Conservation (phyloP, 2,797 vertebrate species). For the Spondyliosoma cantharus region DNA sequence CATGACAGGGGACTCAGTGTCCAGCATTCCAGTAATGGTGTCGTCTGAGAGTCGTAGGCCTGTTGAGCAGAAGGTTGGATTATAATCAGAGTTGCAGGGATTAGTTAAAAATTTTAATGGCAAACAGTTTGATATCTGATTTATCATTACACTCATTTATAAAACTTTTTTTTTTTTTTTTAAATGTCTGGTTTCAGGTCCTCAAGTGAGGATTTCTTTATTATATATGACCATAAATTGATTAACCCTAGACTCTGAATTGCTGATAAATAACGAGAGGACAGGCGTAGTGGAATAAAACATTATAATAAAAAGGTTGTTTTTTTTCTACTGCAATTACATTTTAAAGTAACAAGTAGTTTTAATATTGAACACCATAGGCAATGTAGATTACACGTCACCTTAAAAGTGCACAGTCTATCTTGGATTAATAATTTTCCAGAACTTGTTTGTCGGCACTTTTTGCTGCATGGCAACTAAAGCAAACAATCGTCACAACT, state of each 20-base stretch:
- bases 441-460: background rate
- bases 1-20: conserved; percentile 79
- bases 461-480: background rate
- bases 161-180: no score
- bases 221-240: background rate
- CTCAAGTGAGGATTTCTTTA: background rate
- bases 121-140: background rate
- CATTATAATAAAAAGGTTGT: no score
- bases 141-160: background rate
- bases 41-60: conserved; percentile 67
- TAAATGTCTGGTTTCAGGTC: background rate
- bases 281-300: background rate
- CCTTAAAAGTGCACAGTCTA: no score
- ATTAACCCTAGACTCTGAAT: no score
- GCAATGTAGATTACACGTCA: background rate
- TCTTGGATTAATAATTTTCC: background rate
- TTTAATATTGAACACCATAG: no score
- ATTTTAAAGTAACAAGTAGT: no score
- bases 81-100: background rate
- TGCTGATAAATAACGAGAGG: no score
- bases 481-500: background rate
- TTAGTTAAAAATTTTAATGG: background rate
- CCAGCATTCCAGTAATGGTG: conserved; percentile 81
- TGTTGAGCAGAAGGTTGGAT: conserved; percentile 35
- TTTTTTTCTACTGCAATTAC: no score